phyloP scores from a whole-genome alignment of 2,888 invertebrate genomes.

The Thymelicus acteon region DNA sequence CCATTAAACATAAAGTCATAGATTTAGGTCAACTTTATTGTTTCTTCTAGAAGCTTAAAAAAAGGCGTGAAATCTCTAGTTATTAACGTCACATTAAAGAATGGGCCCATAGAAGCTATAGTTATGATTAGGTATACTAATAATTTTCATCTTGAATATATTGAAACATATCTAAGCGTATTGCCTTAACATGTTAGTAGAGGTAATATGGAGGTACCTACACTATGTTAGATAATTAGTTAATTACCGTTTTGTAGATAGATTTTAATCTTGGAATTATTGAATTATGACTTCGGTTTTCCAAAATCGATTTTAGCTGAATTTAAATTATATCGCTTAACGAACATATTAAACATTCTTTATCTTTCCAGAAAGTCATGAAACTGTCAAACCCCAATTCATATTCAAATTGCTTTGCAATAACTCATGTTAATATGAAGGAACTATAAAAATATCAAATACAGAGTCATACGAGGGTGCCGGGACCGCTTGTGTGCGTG shows the following conservation, averaged over 20 bases:
- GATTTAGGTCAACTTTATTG: slow-evolving; percentile 11
- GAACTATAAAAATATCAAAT: slow-evolving; percentile 80
- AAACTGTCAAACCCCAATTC: slow-evolving; percentile 73
- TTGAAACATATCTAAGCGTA: too few species aligned
- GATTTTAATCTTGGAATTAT: too few species aligned
- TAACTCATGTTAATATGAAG: slow-evolving; percentile 77
- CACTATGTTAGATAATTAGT: too few species aligned
- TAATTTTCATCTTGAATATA: too few species aligned
- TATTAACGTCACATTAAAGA: too few species aligned
- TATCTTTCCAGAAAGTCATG: slow-evolving; percentile 59
- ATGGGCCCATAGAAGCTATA: too few species aligned
- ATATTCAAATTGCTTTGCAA: slow-evolving; percentile 75
- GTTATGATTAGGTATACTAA: too few species aligned
- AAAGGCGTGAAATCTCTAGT: too few species aligned
- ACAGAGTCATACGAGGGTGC: slow-evolving; percentile 59
- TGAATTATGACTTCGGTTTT: background rate
- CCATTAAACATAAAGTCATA: slow-evolving; percentile 11
- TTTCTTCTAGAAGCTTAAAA: background rate
- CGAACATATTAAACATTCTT: slow-evolving; percentile 44
- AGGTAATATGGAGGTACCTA: too few species aligned
- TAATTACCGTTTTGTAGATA: too few species aligned
- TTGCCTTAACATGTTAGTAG: too few species aligned
- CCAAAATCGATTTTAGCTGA: background rate
- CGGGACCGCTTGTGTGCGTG: slow-evolving; percentile 49
- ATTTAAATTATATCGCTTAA: background rate